These are phyloP conservation scores for Brachionus manjavacas DNA, from an alignment of 1,140 invertebrate genomes.

Conservation along the genomic window DNA sequence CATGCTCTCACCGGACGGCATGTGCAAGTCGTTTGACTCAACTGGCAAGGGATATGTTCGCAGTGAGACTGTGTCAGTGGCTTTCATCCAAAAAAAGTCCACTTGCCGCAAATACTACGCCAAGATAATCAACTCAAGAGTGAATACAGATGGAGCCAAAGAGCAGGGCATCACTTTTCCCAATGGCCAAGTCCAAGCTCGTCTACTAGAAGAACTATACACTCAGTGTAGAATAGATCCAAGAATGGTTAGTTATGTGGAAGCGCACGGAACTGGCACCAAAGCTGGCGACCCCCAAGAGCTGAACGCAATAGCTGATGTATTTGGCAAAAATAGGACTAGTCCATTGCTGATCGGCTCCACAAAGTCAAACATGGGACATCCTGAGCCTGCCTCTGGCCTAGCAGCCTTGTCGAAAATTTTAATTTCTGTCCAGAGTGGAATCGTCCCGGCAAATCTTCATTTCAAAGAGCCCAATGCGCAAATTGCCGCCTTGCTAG, in stretches of 20 bases:
- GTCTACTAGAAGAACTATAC: conserved; percentile 78
- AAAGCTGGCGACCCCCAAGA: conserved; percentile 87
- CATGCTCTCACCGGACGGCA: conserved; percentile 82
- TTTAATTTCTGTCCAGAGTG: conserved; percentile 33
- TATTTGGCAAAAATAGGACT: conserved; percentile 75
- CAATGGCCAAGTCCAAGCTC: conserved; percentile 47
- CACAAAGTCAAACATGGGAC: conserved; percentile 96
- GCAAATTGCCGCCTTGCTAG: conserved; percentile 76
- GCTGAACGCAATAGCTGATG: conserved; percentile 81
- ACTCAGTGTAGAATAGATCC: conserved; percentile 74
- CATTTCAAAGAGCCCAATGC: conserved; percentile 80
- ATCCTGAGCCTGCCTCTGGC: conserved; percentile 87
- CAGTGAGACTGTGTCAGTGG: conserved; percentile 75
- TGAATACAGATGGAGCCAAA: conserved; percentile 85
- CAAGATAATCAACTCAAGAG: conserved; percentile 74
- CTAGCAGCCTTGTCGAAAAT: conserved; percentile 55
- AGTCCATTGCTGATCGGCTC: conserved; percentile 82
- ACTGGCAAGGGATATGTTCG: conserved; percentile 81
- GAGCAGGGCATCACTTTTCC: conserved; percentile 56
- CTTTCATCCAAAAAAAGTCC: conserved; percentile 73
- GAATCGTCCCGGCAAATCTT: conserved; percentile 65
- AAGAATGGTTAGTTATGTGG: conserved; percentile 74
- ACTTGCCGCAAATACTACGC: conserved; percentile 76
- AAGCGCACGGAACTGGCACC: conserved; percentile 93
- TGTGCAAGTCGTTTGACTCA: conserved; percentile 86